These are phyloP conservation scores for Steinernema feltiae DNA, from an alignment of 1,140 invertebrate genomes.

Conservation along the genomic window DNA sequence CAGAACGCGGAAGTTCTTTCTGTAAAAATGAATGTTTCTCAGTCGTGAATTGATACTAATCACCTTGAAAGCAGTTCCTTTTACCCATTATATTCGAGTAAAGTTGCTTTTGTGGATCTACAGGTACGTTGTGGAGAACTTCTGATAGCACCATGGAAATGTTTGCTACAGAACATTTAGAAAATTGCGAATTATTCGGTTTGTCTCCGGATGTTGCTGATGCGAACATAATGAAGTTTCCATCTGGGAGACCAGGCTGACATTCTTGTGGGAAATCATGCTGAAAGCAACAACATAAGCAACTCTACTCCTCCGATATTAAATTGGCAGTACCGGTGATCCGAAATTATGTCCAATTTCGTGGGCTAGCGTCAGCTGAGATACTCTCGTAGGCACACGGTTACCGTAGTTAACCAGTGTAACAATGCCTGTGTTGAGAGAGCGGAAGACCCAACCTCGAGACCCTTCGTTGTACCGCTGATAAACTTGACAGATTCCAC, in stretches of 20 bases:
- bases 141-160: conserved; percentile 85
- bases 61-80: conserved; percentile 82
- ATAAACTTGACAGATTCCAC: conserved; percentile 96
- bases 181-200: conserved; percentile 89
- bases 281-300: conserved; percentile 61
- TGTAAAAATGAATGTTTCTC: conserved; percentile 56
- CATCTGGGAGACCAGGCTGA: conserved; percentile 79
- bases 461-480: conserved; percentile 92
- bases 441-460: conserved; percentile 83
- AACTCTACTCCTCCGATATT: too few relatives aligned
- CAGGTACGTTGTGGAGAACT: conserved; percentile 39
- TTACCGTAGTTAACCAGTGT: conserved; percentile 98
- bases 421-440: conserved; percentile 96
- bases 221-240: conserved; percentile 94
- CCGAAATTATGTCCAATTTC: conserved; percentile 99
- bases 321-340: conserved; percentile 68
- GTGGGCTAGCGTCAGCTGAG: conserved; percentile 91
- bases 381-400: conserved; percentile 88
- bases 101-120: conserved; percentile 62
- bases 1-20: conserved; percentile 89
- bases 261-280: conserved; percentile 90
- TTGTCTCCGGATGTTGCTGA: conserved; percentile 86
- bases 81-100: conserved; percentile 70
- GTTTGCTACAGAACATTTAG: conserved; percentile 82
- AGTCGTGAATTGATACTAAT: conserved; percentile 29